Evolutionary conservation across 2,797 vertebrate genomes (phyloP), one percentile per base, ranked within the genome.

Genomic region (Oryzias sinensis): DNA sequence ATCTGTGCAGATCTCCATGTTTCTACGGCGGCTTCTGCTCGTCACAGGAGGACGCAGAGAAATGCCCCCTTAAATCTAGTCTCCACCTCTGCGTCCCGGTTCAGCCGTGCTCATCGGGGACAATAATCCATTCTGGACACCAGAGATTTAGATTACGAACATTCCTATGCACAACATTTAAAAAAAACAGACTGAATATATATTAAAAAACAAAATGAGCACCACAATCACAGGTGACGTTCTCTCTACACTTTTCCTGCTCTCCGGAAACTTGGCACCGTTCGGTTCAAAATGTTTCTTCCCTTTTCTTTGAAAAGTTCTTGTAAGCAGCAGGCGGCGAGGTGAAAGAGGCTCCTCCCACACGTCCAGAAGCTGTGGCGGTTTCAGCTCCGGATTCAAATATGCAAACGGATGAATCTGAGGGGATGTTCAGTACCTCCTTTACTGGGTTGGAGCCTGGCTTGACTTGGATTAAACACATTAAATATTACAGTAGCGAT

Each of bases 401-500:
- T 48, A 59, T 55, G 75, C 63, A 72, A 76, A 85, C 86, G 61
- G 50, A 81, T 14, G 25, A 91, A 90, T 88, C 90, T 69, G 6
- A 67, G 82, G 53, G 62, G 56, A 59, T 65, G 57, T 75, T 80
- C 42, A 43, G 69, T 63, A 63, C 58, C 70, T 69, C 42, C 48
- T 52, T 48, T 29, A 65, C 56, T 47, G 43, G 63, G 62, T 61
- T 68, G 51, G 61, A 68, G 52, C 62, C 53, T 78, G 49, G 43
- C 70, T 47, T 60, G 65, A 56, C 69, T 79, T 16, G 0, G 52
- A 81, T 74, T 76, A 77, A 86, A 87, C 81, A 84, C 56, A 73
- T 82, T 84, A 84, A 87, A 83, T 84, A 86, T 78, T 85, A 90
- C 81, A 87, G 76, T 87, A 89, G 81, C 78, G 78, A 74, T 79